Evolutionary conservation across 1,140 invertebrate species (phyloP).

Genomic region (Arion vulgaris): DNA sequence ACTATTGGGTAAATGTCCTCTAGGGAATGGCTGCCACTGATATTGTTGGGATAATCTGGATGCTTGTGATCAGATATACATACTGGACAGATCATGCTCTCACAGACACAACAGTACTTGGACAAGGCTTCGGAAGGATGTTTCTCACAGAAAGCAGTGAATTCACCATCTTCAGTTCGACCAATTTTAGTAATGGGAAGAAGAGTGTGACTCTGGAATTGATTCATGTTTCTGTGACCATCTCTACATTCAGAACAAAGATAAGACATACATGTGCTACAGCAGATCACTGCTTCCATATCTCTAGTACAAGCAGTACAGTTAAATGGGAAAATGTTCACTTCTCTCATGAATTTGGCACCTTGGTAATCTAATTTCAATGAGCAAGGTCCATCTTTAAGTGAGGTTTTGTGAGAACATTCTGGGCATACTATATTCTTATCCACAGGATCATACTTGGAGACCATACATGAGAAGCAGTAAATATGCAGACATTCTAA

Average conservation of each 20-base stretch:
- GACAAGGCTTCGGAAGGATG: not conserved
- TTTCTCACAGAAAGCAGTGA: constrained; percentile 20
- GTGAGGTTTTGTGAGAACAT: constrained; percentile 8
- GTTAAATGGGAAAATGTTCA: constrained; percentile 19
- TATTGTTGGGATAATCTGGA: constrained; percentile 26
- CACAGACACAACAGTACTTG: constrained; percentile 30
- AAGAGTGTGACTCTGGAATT: constrained; percentile 21
- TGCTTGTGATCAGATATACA: constrained; percentile 27
- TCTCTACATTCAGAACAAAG: constrained; percentile 23
- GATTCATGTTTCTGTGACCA: constrained; percentile 26
- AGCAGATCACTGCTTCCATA: constrained; percentile 28
- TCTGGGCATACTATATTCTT: constrained; percentile 24
- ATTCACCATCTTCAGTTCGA: not conserved
- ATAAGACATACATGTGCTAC: constrained; percentile 28
- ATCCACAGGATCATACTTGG: not conserved
- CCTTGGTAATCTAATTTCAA: constrained; percentile 24
- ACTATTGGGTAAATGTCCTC: constrained; percentile 29
- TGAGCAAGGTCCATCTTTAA: constrained; percentile 6
- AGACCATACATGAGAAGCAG: constrained; percentile 28
- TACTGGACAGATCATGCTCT: constrained; percentile 15
- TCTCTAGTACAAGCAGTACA: constrained; percentile 39
- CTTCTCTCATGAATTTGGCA: constrained; percentile 16
- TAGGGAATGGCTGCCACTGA: not conserved
- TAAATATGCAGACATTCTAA: constrained; percentile 29
- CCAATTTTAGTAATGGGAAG: constrained; percentile 23